Conservation (phyloP, 2,888 invertebrate genomes). For the Hemicrepidius hirtus region DNA sequence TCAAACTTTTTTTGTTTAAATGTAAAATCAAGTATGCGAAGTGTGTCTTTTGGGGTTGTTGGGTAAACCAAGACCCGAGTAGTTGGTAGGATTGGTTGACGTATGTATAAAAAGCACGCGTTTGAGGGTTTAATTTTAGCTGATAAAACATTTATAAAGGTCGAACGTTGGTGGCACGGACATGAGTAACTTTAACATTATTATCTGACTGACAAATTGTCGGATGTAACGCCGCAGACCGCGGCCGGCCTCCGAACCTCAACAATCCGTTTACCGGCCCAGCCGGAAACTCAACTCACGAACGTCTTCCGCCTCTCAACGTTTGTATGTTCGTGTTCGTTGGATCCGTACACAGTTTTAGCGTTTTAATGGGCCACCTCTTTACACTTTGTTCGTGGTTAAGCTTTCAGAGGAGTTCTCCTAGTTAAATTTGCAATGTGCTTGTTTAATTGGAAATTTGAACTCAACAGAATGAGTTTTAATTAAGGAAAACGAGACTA, state of each 20-base stretch:
- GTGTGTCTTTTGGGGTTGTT: too few species aligned
- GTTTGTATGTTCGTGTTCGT: slow-evolving; percentile 40
- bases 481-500: slow-evolving; percentile 24
- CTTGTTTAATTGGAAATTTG: slow-evolving; percentile 42
- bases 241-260: slow-evolving; percentile 39
- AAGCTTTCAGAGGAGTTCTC: slow-evolving; percentile 22
- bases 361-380: slow-evolving; percentile 41
- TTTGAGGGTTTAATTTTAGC: slow-evolving; percentile 24
- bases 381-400: slow-evolving; percentile 40
- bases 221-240: slow-evolving; percentile 41
- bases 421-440: slow-evolving; percentile 27
- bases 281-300: slow-evolving; percentile 46
- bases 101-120: slow-evolving; percentile 26
- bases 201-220: slow-evolving; percentile 48
- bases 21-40: too few species aligned
- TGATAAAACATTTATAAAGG: slow-evolving; percentile 36
- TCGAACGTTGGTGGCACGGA: slow-evolving; percentile 30
- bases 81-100: background rate
- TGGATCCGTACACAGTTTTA: slow-evolving; percentile 41
- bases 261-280: slow-evolving; percentile 50
- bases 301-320: slow-evolving; percentile 48
- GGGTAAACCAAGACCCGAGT: background rate
- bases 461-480: slow-evolving; percentile 27
- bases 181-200: slow-evolving; percentile 41
- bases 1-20: too few species aligned